Evolutionary conservation across 2,888 invertebrate species (phyloP).

Genomic region (Cataglyphis rosenhaueri): DNA sequence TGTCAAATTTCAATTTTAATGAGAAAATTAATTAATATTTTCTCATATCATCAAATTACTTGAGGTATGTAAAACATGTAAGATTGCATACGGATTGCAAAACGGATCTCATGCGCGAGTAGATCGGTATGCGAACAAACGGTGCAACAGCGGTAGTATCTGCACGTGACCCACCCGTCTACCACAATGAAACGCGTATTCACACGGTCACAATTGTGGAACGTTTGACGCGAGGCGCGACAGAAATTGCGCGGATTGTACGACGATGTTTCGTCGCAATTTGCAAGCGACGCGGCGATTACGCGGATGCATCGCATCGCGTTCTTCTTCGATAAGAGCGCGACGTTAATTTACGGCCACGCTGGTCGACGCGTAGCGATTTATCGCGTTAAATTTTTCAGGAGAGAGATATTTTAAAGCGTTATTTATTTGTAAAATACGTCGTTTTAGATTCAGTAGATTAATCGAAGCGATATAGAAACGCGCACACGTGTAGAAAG

Average conservation of each 20-base stretch:
- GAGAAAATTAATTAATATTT: conserved; percentile 8
- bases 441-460: neutral
- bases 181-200: neutral
- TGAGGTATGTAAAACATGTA: neutral
- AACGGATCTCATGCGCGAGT: neutral
- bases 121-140: neutral
- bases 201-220: conserved; percentile 18
- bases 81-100: neutral
- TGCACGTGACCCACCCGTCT: neutral
- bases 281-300: conserved; percentile 40
- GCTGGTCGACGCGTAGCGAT: conserved; percentile 14
- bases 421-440: neutral
- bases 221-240: conserved; percentile 6
- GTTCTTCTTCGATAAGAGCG: conserved; percentile 50
- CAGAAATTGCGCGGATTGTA: conserved; percentile 32
- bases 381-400: conserved; percentile 22
- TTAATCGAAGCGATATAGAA: neutral
- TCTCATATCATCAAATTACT: neutral
- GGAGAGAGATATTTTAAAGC: neutral
- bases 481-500: neutral
- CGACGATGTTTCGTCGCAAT: conserved; percentile 17
- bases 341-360: conserved; percentile 33
- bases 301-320: conserved; percentile 24
- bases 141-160: neutral
- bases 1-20: neutral